Base-by-base conservation (phyloP, 2,797 vertebrate species). In the Poliocrania exsul region DNA sequence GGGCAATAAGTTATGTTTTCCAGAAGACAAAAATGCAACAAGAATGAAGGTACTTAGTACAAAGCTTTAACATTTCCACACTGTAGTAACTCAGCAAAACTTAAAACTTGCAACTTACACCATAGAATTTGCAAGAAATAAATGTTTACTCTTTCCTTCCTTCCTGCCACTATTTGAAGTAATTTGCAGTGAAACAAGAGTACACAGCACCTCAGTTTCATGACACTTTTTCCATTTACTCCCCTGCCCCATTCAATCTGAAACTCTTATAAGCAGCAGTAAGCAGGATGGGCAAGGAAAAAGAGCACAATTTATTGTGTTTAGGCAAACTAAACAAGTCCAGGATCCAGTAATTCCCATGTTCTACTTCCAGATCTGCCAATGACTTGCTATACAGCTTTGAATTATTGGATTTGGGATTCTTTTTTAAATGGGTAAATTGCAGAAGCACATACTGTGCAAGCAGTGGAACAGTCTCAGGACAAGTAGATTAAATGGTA, bases 81-180 rank as follows among this genome's bases (percentile, higher is more conserved):
- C 15, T 14, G 29, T 28, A 57, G 17, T 7, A 72, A 69, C 26
- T 24, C 72, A 28, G 46, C 1, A 31, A 9, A 73, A 33, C 9
- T 57, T 33, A 18, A 1, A 26, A 60, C 17, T 51, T 69, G 24
- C 54, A 84, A 13, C 4, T 53, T 31, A 3, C 4, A 26, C 26
- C 8, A 47, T 0, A 8, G 11, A 28, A 35, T 17, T n/a, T 26
- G 18, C 16, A 49, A 56, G 46, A 56, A 33, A 26, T 0, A 10
- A 38, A 16, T 9, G 13, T 40, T 66, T 51, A 13, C 35, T 7
- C 19, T 29, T 47, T 69, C 33, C 37, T 58, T 66, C 19, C 42
- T 77, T 17, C 46, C 61, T 50, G 28, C 11, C 21, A 15, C 28
- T 42, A 13, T 42, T 29, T 40, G 25, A 51, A 56, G 38, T 9